Evolutionary conservation across 1,140 invertebrate genomes (phyloP).

Genomic region (Trachymyrmex septentrionalis): DNA sequence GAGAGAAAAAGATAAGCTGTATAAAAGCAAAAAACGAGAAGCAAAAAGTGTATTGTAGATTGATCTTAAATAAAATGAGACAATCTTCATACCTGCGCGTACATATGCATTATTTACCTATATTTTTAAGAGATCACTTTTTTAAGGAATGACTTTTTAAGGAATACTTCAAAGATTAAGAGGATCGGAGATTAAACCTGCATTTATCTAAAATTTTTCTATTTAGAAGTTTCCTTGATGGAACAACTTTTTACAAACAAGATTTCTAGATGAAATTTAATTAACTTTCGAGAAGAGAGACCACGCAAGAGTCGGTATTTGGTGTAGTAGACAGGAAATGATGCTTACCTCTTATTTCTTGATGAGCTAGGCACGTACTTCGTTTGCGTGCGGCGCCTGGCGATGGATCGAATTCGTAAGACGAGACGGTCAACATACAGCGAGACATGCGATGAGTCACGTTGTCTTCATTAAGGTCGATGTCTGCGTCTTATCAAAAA

Average conservation of each 20-base stretch:
- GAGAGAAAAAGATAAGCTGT: too few relatives aligned
- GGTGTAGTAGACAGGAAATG: not conserved
- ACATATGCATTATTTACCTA: not conserved
- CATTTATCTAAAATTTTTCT: not conserved
- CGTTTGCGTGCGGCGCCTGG: slow-evolving; percentile 33
- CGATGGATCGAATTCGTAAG: slow-evolving; percentile 65
- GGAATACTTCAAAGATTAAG: not conserved
- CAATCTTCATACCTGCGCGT: too few relatives aligned
- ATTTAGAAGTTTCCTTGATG: too few relatives aligned
- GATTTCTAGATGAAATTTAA: not conserved
- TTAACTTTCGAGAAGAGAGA: not conserved
- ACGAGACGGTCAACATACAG: slow-evolving; percentile 60
- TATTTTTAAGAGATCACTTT: not conserved
- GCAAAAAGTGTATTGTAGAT: too few relatives aligned
- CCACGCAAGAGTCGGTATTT: not conserved
- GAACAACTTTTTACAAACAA: not conserved
- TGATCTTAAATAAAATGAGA: not conserved
- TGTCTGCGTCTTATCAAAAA: slow-evolving; percentile 63
- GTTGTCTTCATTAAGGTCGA: slow-evolving; percentile 43
- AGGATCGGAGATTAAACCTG: not conserved
- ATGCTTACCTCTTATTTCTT: slow-evolving; percentile 13
- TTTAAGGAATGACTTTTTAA: too few relatives aligned
- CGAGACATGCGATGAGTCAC: slow-evolving; percentile 68
- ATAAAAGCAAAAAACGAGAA: too few relatives aligned
- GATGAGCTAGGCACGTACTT: slow-evolving; percentile 42